These are phyloP conservation scores for Phytoseiulus persimilis DNA, from an alignment of 2,888 invertebrate genomes.

Conservation along the genomic window DNA sequence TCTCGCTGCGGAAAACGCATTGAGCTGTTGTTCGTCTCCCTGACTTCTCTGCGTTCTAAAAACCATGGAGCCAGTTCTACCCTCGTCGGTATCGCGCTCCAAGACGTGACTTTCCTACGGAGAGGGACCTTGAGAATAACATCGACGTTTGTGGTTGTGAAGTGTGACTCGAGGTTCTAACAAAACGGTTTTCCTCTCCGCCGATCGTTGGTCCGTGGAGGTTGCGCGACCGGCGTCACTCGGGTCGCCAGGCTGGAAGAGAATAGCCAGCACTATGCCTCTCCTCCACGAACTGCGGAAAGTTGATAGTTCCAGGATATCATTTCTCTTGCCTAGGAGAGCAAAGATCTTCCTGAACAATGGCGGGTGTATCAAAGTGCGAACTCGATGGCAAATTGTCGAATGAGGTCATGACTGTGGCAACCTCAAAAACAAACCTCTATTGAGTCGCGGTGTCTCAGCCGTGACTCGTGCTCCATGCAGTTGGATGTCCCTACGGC, in stretches of 20 bases:
- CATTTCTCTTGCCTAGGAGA: background rate
- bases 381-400: background rate
- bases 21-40: background rate
- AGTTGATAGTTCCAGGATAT: background rate
- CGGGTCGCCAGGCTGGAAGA: background rate
- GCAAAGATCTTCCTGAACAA: background rate
- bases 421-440: background rate
- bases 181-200: background rate
- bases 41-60: background rate
- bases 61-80: background rate
- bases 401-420: background rate
- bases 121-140: background rate
- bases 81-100: background rate
- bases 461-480: too few species aligned
- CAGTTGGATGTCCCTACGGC: too few species aligned
- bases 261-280: background rate
- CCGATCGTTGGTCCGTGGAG: background rate
- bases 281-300: background rate
- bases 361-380: background rate
- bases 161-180: background rate
- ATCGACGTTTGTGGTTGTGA: background rate
- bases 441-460: too few species aligned
- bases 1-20: background rate
- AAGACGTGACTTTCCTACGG: background rate
- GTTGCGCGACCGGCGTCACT: background rate